Base-by-base conservation (phyloP, 2,888 invertebrate species). In the Charanyca ferruginea region DNA sequence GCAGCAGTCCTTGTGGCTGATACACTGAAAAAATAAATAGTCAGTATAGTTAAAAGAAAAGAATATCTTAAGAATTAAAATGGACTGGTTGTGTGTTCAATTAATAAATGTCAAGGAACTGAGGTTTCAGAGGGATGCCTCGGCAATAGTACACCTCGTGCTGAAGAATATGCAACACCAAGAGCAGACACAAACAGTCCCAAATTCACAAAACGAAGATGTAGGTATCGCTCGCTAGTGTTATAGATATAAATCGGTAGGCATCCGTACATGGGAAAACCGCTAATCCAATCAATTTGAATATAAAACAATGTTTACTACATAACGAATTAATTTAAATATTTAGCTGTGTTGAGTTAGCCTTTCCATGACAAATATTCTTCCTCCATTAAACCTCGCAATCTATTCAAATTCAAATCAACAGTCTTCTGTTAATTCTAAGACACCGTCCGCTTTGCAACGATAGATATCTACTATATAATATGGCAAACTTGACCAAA, bases 1-100 rank as follows among this genome's bases (percentile, higher is more conserved):
- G 66, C 94, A 94, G 85, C 94, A 94, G 45, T 94, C 90, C 1
- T 75, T 77, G 77, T 93, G 91, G 47, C 65, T 80, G 7, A 77
- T 81, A 70, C 94, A 94, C 94, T 93, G 87, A 11, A 32, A 23
- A 88, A 78, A 42, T 38, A 45, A n/a, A 45, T 7, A 47, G 16
- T 1, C 5, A 3, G 2, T 32, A 20, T 38, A 9, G n/a, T 59
- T 45, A 49, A 23, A 11, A 35, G 4, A 22, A 18, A 38, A 32
- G 16, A 35, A 1, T 48, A 48, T 3, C 1, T 2, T 20, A 25
- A 4, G 13, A n/a, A 48, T 5, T 11, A 22, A 18, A n/a, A 5
- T 18, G 3, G 7, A 3, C 2, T 32, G 23, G 32, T 7, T 44
- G 9, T 8, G 25, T 38, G 38, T 41, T 41, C 8, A 18, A 23